Base-by-base conservation (phyloP, 2,888 invertebrate species). In the Eumacrocentrus americanus region DNA sequence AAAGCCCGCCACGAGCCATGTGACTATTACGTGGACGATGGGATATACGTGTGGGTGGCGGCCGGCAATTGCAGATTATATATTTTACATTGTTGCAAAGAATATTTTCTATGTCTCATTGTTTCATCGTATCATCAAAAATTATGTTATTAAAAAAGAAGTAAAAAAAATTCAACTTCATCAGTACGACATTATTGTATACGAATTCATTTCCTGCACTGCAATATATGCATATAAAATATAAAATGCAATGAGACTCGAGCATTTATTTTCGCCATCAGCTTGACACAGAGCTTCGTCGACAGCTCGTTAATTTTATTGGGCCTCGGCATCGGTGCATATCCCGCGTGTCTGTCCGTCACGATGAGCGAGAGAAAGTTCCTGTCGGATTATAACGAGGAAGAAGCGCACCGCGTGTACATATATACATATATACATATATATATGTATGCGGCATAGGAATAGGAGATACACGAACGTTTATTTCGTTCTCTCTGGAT, bases 291-390 rank as follows among this genome's bases (percentile, higher is more conserved):
- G 37, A 52, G 47, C 20, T 16, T 44, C 25, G 58, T 56, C 61
- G 58, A 58, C 60, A 58, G 61, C 51, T 62, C 60, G 62, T 66
- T 64, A 61, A 61, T 58, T 66, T 64, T 59, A 66, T 62, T 59
- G 58, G 29, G 58, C 62, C 60, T 47, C 52, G 47, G 47, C 58
- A 29, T 29, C 29, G 59, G 61, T 63, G 52, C 51, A 61, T 64
- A 57, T 35, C 20, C 23, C 47, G 47, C 37, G 46, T 44, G 40
- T 52, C 53, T 46, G 61, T 59, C 61, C 53, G 58, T 58, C 57
- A 60, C 51, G 52, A 61, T 29, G 20, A 18, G 50, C 52, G 52
- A 58, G 67, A 64, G 67, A 67, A 67, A 67, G 67, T 67, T 66
- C 66, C 54, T 57, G 58, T 51, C 48, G 54, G 61, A 50, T 47